Evolutionary conservation across 2,797 vertebrate species (phyloP).

Genomic region (Takifugu rubripes): DNA sequence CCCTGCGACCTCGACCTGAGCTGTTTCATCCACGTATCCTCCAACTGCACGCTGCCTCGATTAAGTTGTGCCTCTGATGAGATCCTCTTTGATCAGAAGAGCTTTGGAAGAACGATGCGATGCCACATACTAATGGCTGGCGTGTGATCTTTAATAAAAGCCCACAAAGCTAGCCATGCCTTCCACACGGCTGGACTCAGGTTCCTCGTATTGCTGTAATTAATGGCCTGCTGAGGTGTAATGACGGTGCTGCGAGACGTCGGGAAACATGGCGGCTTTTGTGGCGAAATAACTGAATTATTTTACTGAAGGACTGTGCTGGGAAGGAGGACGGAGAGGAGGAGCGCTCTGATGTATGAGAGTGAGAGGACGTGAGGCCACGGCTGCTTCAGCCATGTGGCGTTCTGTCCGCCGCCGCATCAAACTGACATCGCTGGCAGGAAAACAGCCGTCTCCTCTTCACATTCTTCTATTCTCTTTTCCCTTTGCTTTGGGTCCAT

Average conservation of each 20-base stretch:
- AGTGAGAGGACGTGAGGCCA: no score
- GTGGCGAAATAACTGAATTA: no score
- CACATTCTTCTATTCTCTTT: constrained; percentile 10
- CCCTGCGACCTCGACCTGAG: constrained; percentile 55
- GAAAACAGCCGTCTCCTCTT: constrained; percentile 15
- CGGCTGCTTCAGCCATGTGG: not conserved
- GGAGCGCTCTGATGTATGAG: not conserved
- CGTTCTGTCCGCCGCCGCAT: constrained; percentile 30
- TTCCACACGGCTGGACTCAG: constrained; percentile 18
- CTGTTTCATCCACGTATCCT: constrained; percentile 48
- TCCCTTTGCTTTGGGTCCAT: constrained; percentile 5
- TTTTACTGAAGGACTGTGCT: no score
- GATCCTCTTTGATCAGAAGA: constrained; percentile 62
- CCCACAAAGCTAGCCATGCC: constrained; percentile 18
- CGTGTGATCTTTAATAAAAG: constrained; percentile 27
- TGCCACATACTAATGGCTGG: constrained; percentile 41
- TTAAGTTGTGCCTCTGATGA: constrained; percentile 48
- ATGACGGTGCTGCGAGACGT: no score
- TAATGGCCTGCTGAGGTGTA: no score
- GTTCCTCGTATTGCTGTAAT: no score
- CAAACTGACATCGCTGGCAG: constrained; percentile 8
- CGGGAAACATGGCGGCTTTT: no score
- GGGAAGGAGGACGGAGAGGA: not conserved
- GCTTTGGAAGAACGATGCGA: constrained; percentile 33
- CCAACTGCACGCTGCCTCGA: constrained; percentile 56